Evolutionary conservation across 2,888 invertebrate species (phyloP), one percentile per base, ranked within the genome.

Genomic region (Himalopsyche anomala): DNA sequence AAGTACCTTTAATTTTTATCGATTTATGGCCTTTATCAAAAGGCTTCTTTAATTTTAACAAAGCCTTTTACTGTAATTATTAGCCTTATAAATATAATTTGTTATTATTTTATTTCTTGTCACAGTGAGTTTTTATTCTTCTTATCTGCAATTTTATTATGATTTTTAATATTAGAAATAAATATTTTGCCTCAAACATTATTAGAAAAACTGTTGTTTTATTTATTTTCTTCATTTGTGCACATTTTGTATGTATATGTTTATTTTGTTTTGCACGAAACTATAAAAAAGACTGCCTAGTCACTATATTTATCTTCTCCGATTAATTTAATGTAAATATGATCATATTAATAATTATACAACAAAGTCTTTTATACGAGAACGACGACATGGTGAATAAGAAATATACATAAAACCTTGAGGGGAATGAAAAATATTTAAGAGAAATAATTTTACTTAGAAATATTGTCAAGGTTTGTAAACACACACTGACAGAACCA

Each of bases 241-340:
- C 85, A 82, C 81, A 87, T 89, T 82, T 86, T 84, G 82, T 89
- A 89, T 89, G 89, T 88, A 89, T 28, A 54, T 86, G 36, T 87
- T 87, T 85, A 82, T 84, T 87, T 85, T 87, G 81, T 56, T 90
- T 89, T 90, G 88, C 86, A 88, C 86, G 85, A 88, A 87, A 88
- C 88, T 89, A 89, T 89, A 89, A 89, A 91, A 91, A 92, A 92
- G 92, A 92, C 92, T 92, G 92, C 88, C 88, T 88, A 88, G 88
- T 88, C 88, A 87, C 87, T 88, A 88, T 83, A 83, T 87, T 62
- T 88, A 85, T 92, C 92, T 92, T 92, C 92, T 91, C 90, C 90
- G 91, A 91, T 90, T 90, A 90, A 90, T 89, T 90, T 87, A 86
- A 84, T 90, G 89, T 89, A 89, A 89, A 89, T 89, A 89, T 86